phyloP scores from a whole-genome alignment of 2,113 vertebrate genomes.

The Amphilophus citrinellus region DNA sequence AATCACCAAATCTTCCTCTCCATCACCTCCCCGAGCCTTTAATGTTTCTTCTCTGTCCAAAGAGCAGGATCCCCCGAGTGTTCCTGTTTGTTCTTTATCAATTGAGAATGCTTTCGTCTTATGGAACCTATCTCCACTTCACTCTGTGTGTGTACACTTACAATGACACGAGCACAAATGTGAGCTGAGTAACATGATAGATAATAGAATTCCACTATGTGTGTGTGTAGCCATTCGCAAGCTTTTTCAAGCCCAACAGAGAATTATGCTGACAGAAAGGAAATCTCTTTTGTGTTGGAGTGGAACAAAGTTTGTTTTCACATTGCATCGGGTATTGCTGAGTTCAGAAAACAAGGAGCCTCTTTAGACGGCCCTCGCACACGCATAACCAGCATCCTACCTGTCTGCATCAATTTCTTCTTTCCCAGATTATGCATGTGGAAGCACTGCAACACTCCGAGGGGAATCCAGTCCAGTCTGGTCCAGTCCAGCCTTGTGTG shows the following conservation, averaged over 20 bases:
- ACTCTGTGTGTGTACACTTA: constrained; percentile 30
- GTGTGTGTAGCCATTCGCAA: constrained; percentile 26
- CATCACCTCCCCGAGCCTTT: constrained; percentile 32
- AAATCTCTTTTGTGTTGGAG: constrained; percentile 54
- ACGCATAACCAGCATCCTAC: constrained; percentile 39
- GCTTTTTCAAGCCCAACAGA: constrained; percentile 50
- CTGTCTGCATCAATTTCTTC: constrained; percentile 48
- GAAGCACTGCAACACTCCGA: constrained; percentile 21
- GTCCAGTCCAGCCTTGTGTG: constrained; percentile 34
- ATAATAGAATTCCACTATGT: constrained; percentile 51
- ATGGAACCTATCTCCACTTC: constrained; percentile 37
- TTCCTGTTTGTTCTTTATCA: constrained; percentile 41
- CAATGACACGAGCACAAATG: constrained; percentile 33
- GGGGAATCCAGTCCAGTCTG: constrained; percentile 28
- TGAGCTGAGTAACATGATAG: constrained; percentile 24
- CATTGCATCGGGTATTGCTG: constrained; percentile 54
- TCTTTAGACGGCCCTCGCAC: constrained; percentile 34
- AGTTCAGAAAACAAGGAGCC: constrained; percentile 43
- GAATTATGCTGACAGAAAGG: constrained; percentile 58
- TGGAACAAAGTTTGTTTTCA: constrained; percentile 60
- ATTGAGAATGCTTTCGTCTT: constrained; percentile 55
- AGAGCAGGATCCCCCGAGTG: constrained; percentile 21
- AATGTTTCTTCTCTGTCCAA: constrained; percentile 28
- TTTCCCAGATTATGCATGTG: constrained; percentile 36
- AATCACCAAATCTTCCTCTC: constrained; percentile 38